phyloP scores from a whole-genome alignment of 2,113 vertebrate species.

The Xiphophorus couchianus region DNA sequence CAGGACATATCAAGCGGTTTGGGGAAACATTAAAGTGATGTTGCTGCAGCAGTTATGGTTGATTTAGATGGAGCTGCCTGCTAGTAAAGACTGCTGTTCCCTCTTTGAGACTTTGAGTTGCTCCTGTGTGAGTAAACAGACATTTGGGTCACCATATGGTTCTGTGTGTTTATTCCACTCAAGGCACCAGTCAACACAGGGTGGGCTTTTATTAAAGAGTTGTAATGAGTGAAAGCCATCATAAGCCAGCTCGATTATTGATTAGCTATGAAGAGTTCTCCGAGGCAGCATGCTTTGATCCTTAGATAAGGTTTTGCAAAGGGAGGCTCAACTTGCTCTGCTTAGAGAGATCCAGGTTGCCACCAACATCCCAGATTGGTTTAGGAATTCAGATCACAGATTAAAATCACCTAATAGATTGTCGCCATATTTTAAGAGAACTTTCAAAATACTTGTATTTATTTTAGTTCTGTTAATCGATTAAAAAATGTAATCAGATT shows the following conservation, averaged over 20 bases:
- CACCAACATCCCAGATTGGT: slow-evolving; percentile 47
- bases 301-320: slow-evolving; percentile 72
- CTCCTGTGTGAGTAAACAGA: slow-evolving; percentile 43
- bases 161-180: slow-evolving; percentile 38
- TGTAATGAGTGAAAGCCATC: slow-evolving; percentile 80
- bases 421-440: background rate
- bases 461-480: no score
- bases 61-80: slow-evolving; percentile 21
- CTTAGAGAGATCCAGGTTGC: slow-evolving; percentile 34
- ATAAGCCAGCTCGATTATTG: slow-evolving; percentile 74
- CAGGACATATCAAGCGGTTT: slow-evolving; percentile 19
- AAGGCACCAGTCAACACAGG: slow-evolving; percentile 62
- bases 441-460: background rate
- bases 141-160: slow-evolving; percentile 42
- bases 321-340: slow-evolving; percentile 49
- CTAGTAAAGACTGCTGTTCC: slow-evolving; percentile 7
- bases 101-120: slow-evolving; percentile 23
- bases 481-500: no score
- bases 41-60: slow-evolving; percentile 28
- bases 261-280: slow-evolving; percentile 80
- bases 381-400: slow-evolving; percentile 21
- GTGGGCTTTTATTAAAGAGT: slow-evolving; percentile 80
- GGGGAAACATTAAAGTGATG: slow-evolving; percentile 28
- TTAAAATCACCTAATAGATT: no score
- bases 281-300: slow-evolving; percentile 74